Conservation (phyloP, 2,888 invertebrate species). For the Tachina lurida region DNA sequence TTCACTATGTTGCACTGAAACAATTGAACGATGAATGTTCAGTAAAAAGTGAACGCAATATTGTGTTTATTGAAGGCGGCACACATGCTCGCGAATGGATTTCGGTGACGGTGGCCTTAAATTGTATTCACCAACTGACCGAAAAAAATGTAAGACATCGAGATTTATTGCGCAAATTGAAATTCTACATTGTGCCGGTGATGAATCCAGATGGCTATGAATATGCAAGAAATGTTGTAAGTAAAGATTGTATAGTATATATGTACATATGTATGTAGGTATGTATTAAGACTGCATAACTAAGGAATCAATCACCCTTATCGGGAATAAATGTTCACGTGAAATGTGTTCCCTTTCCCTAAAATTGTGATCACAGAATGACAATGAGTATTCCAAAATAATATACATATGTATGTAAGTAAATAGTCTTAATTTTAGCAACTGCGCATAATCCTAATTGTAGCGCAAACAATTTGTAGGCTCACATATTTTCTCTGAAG, state of each 20-base stretch:
- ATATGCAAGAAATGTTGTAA: conserved; percentile 84
- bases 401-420: too few species aligned
- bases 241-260: conserved; percentile 57
- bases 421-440: too few species aligned
- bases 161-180: conserved; percentile 84
- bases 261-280: too few species aligned
- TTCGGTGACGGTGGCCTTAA: conserved; percentile 85
- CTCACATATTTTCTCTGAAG: too few species aligned
- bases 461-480: too few species aligned
- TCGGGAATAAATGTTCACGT: too few species aligned
- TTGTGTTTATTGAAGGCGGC: conserved; percentile 82
- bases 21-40: conserved; percentile 26
- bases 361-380: too few species aligned
- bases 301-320: too few species aligned
- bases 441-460: too few species aligned
- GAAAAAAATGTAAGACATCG: conserved; percentile 82
- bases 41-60: conserved; percentile 73
- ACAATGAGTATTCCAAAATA: too few species aligned
- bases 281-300: too few species aligned
- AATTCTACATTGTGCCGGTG: conserved; percentile 87
- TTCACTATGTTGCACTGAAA: conserved; percentile 9
- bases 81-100: conserved; percentile 88
- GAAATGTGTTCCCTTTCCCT: too few species aligned
- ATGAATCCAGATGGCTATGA: conserved; percentile 90
- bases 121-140: conserved; percentile 85